phyloP scores from a whole-genome alignment of 2,113 vertebrate genomes.

The Macroglossus sobrinus region DNA sequence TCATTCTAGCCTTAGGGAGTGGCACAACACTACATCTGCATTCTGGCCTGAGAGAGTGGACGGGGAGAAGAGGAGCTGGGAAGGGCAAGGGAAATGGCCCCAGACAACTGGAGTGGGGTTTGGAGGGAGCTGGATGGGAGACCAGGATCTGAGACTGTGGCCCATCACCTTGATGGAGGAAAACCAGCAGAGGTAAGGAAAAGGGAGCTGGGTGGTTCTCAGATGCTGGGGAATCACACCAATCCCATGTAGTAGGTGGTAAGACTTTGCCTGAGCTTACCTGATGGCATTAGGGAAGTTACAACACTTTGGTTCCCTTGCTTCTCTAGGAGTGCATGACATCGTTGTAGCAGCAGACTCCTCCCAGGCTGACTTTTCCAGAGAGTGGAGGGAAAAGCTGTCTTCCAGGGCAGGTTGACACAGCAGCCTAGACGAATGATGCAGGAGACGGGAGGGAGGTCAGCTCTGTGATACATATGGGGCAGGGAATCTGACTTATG shows the following conservation, averaged over 20 bases:
- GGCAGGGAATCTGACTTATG: neutral
- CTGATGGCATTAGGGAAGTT: neutral
- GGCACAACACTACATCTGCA: accelerated
- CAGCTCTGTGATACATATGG: too few species aligned
- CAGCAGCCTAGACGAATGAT: neutral
- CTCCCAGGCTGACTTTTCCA: neutral
- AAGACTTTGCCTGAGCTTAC: neutral
- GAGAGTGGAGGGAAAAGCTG: neutral
- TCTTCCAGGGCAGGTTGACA: neutral
- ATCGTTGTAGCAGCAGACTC: neutral
- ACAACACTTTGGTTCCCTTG: neutral
- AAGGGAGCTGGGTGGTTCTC: neutral
- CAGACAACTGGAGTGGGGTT: neutral
- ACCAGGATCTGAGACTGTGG: neutral
- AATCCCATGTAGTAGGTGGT: accelerated
- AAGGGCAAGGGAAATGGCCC: neutral
- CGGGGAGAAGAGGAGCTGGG: neutral
- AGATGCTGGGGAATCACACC: neutral
- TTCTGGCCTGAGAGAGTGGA: neutral
- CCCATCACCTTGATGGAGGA: neutral
- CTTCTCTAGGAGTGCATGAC: neutral
- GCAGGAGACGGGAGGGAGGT: neutral
- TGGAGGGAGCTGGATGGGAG: neutral
- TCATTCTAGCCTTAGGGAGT: neutral
- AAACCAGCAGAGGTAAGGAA: neutral